These are phyloP conservation scores for Bibio marci DNA, from an alignment of 2,888 invertebrate genomes.

Conservation along the genomic window DNA sequence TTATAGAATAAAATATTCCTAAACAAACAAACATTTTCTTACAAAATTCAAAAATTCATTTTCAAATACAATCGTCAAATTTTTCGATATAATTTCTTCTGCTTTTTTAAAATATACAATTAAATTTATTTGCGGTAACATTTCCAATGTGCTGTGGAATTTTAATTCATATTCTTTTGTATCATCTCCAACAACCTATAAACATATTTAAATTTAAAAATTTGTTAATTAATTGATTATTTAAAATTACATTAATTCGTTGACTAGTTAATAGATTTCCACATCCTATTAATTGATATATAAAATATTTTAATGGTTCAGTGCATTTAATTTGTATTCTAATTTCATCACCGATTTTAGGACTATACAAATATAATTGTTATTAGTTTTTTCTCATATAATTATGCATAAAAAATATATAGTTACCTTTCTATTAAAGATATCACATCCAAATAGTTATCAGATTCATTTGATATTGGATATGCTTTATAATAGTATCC, in stretches of 20 bases:
- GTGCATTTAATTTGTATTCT: conserved; percentile 59
- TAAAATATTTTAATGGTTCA: conserved; percentile 52
- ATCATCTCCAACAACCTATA: conserved; percentile 11
- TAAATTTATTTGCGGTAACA: conserved; percentile 63
- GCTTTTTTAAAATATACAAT: conserved; percentile 57
- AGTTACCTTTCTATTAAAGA: too few relatives aligned
- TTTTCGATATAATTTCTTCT: conserved; percentile 63
- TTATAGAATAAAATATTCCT: too few relatives aligned
- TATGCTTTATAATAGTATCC: background rate
- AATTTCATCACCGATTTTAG: conserved; percentile 47
- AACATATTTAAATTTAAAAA: too few relatives aligned
- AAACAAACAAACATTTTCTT: too few relatives aligned
- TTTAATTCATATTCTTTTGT: conserved; percentile 30
- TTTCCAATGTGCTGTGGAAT: conserved; percentile 48
- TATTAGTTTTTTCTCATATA: too few relatives aligned
- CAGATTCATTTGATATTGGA: too few relatives aligned
- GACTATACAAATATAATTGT: too few relatives aligned
- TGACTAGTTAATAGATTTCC: conserved; percentile 68
- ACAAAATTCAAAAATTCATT: conserved; percentile 28
- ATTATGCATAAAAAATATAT: too few relatives aligned
- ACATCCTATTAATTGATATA: conserved; percentile 62
- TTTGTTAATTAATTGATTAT: too few relatives aligned
- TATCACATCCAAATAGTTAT: too few relatives aligned
- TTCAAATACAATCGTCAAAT: conserved; percentile 59
- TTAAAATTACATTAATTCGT: conserved; percentile 56